Evolutionary conservation across 2,113 vertebrate genomes (phyloP), one percentile per base, ranked within the genome.

Genomic region (Aldabrachelys gigantea): DNA sequence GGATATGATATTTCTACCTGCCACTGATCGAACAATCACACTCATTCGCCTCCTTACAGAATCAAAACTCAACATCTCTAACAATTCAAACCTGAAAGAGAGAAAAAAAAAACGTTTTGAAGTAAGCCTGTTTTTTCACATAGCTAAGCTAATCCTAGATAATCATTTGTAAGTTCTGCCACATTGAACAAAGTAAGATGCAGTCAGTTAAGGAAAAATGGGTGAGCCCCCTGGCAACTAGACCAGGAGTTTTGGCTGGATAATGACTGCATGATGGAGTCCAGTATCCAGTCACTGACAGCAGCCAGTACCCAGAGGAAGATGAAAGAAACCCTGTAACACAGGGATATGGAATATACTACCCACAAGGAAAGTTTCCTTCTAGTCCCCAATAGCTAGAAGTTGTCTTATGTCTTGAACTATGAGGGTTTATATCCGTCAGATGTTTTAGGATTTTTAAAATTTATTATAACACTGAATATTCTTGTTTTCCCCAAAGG

Each of bases 1-100:
- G 80, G 86, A 89, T 24, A 80, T 31, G 25, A 56, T 44, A 14
- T 14, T 3, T 21, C 92, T 98, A 99, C 99, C 99, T 97, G 98
- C 87, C 87, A 89, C 88, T 62, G 99, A 98, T 84, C 97, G 98
- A 91, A 99, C 99, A 1, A 99, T 99, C 9, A 99, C 99, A 38
- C 99, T 99, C 99, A 99, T 99, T 89, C 99, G 98, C 57, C 99
- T 98, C 87, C 99, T 98, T 81, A 99, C 99, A 1, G 99, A 99
- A 97, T 99, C 99, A 84, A 99, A 99, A 65, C 98, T 99, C 95
- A 99, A 95, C 93, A 99, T 97, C 21, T 99, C 99, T 59, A 99
- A 83, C 76, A 99, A 97, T 95, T 99, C 99, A 95, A 99, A 99
- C 96, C 99, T 99, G 96, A 82, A 90, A 84, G 50, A 85, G 80